Evolutionary conservation across 2,113 vertebrate genomes (phyloP).

Genomic region (Syrmaticus mikado): DNA sequence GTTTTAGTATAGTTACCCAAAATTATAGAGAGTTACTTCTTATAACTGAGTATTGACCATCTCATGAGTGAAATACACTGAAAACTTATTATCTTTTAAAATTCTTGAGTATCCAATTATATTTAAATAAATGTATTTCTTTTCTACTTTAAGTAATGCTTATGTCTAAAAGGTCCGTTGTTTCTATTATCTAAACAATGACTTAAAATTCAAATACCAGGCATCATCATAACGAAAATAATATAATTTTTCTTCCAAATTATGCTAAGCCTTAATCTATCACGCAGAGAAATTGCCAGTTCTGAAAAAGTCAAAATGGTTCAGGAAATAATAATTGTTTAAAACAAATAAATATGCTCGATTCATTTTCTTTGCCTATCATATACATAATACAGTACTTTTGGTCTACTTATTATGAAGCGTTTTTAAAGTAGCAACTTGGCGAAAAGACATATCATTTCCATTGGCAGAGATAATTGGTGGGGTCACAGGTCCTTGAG

Average conservation of each 20-base stretch:
- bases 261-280: background rate
- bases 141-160: background rate
- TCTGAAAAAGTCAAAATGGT: background rate
- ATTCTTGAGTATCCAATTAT: background rate
- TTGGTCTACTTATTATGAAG: background rate
- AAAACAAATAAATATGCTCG: background rate
- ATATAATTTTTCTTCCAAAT: background rate
- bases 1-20: background rate
- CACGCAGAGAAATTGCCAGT: background rate
- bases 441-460: background rate
- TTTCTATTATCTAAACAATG: conserved; percentile 5
- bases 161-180: background rate
- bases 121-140: background rate
- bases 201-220: conserved; percentile 50
- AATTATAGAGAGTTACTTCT: background rate
- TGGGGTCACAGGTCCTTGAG: background rate
- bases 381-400: background rate
- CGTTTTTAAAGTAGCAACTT: background rate
- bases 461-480: background rate
- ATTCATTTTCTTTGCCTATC: background rate
- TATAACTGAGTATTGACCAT: background rate
- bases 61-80: background rate
- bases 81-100: background rate
- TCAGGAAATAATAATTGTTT: background rate
- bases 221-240: background rate